Conservation (phyloP, 2,888 invertebrate genomes). For the Morpho deidamia region DNA sequence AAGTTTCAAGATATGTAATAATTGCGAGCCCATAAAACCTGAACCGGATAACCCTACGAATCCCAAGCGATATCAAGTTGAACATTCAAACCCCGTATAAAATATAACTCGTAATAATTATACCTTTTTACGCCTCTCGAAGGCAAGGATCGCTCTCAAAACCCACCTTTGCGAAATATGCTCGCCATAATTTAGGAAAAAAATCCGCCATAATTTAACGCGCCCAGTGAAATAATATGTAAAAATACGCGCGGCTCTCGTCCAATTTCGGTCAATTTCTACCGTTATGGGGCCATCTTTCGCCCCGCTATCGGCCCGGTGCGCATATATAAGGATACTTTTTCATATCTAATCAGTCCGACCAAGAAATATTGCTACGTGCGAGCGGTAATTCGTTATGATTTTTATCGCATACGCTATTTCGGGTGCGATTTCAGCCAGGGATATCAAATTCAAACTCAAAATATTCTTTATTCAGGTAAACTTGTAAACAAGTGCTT, state of each 20-base stretch:
- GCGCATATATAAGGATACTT: slow-evolving; percentile 69
- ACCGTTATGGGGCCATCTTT: slow-evolving; percentile 58
- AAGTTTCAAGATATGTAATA: too few species aligned
- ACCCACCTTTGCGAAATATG: slow-evolving; percentile 65
- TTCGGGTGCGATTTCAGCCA: slow-evolving; percentile 9
- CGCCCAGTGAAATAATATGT: slow-evolving; percentile 65
- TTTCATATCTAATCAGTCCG: slow-evolving; percentile 70
- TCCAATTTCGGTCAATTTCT: slow-evolving; percentile 52
- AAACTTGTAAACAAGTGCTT: too few species aligned
- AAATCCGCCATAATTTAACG: slow-evolving; percentile 68
- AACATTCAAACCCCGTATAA: slow-evolving; percentile 13
- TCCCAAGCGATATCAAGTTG: neutral
- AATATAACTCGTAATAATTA: slow-evolving; percentile 45
- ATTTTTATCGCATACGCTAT: slow-evolving; percentile 28
- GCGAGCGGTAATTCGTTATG: slow-evolving; percentile 46
- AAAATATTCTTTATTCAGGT: too few species aligned
- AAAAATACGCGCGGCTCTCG: slow-evolving; percentile 61
- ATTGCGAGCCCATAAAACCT: too few species aligned
- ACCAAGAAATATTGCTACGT: slow-evolving; percentile 56
- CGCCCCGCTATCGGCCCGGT: slow-evolving; percentile 59
- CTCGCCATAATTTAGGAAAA: slow-evolving; percentile 59
- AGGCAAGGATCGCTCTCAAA: slow-evolving; percentile 53
- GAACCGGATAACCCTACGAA: too few species aligned
- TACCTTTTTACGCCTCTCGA: slow-evolving; percentile 45
- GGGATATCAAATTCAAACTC: slow-evolving; percentile 11